phyloP scores from a whole-genome alignment of 2,113 vertebrate genomes.

The Phyllostomus hastatus region DNA sequence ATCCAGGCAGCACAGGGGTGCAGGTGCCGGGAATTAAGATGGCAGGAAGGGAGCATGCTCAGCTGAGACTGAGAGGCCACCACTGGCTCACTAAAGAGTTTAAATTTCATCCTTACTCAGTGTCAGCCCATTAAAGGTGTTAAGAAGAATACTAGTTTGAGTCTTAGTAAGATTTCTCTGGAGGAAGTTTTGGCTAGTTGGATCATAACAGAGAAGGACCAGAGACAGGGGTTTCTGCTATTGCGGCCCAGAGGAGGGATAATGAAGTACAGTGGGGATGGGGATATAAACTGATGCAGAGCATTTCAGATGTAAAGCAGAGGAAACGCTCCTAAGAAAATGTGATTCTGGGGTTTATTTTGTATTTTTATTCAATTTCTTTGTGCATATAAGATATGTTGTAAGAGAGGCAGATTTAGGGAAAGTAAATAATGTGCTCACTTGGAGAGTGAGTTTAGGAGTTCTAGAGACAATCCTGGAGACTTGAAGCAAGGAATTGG shows the following conservation, averaged over 20 bases:
- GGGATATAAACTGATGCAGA: too few species aligned
- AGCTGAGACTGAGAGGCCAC: background rate
- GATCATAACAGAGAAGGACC: background rate
- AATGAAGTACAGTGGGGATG: too few species aligned
- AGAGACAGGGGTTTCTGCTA: background rate
- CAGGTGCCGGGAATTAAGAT: background rate
- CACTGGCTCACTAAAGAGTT: background rate
- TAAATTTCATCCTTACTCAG: background rate
- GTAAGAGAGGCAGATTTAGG: background rate
- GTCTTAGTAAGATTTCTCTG: background rate
- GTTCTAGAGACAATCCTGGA: background rate
- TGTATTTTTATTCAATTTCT: background rate
- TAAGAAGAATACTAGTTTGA: background rate
- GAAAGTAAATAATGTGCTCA: background rate
- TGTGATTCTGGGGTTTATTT: background rate
- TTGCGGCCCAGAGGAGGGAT: background rate
- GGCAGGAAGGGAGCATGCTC: background rate
- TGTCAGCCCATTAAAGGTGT: background rate
- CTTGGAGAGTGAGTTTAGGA: background rate
- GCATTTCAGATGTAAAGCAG: background rate
- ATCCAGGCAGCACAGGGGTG: background rate
- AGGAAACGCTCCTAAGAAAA: too few species aligned
- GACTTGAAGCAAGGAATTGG: background rate
- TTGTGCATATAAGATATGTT: background rate
- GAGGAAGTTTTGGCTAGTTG: background rate